Evolutionary conservation across 2,797 vertebrate species (phyloP), one percentile per base, ranked within the genome.

Genomic region (Fratercula arctica): DNA sequence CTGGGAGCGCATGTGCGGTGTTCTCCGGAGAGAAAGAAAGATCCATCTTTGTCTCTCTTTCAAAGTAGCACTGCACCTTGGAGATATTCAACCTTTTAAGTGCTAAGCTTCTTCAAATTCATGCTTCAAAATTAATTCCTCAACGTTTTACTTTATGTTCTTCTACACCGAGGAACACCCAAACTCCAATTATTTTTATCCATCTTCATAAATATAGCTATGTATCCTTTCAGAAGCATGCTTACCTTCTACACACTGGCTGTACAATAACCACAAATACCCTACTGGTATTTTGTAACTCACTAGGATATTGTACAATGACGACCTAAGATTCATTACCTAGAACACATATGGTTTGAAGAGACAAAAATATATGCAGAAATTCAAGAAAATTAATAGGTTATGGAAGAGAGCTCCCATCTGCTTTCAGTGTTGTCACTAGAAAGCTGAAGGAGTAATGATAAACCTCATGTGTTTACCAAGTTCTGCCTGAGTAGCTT

Each of bases 1-100:
- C 56, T 60, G 18, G 0, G 2, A 92, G 8, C 1, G 3, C 17
- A 69, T 0, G 1, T 59, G 25, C 4, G 14, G 43, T 6, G 0
- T 3, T 77, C 33, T 77, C 43, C 4, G 1, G 39, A 78, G 17
- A 46, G 60, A 75, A 53, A 70, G 48, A 53, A 1, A 59, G 16
- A 28, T 14, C 29, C 26, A 10, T 19, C 53, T 77, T 70, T 35
- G 11, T 81, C 57, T 56, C 33, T 24, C 16, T 78, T 87, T 51
- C 26, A 70, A 72, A 76, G 25, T 53, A 9, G 13, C 13, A 17
- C 26, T 59, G 48, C 20, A 68, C 13, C 13, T 25, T 70, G 16
- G 29, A 84, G 46, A 63, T 5, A 7, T 54, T 74, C 43, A 60
- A 9, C 3, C 14, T 81, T 84, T 64, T 67, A 72, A 81, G 60